A percentile compares a stretch with the other conserved stretches of the same genome.
These are phyloP conservation scores for Actinopyga echinites DNA, from an alignment of 53 echinoderm and acorn worm genomes.

Conservation along the genomic window DNA sequence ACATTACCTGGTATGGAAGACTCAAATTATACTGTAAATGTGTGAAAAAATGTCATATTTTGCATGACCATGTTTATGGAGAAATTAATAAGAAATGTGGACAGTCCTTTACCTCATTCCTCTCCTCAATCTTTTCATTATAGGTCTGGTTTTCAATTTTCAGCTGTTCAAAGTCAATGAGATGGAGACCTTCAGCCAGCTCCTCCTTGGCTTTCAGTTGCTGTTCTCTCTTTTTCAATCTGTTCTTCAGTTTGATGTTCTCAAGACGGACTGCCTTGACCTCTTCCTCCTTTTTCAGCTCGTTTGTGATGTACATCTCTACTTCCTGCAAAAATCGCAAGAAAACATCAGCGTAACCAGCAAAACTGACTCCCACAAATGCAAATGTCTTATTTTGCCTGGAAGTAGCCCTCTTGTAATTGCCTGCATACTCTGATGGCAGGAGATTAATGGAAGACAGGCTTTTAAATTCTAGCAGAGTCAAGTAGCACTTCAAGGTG, in stretches of 20 bases:
- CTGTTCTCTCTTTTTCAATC: slow-evolving; percentile 94
- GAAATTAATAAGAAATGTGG: background rate
- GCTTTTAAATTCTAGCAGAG: no score
- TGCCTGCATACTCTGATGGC: no score
- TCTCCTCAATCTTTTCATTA: slow-evolving; percentile 98
- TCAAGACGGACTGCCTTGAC: slow-evolving; percentile 84
- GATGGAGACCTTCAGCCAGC: slow-evolving; percentile 95
- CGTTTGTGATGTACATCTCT: slow-evolving; percentile 79
- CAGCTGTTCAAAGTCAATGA: slow-evolving; percentile 98
- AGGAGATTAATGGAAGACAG: no score
- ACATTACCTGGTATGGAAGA: no score
- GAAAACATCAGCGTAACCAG: no score
- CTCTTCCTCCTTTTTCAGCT: slow-evolving; percentile 92
- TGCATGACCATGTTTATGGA: no score
- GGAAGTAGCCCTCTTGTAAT: background rate
- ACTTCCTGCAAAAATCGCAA: slow-evolving; percentile 62
- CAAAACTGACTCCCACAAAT: no score
- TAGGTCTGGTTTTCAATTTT: slow-evolving; percentile 99
- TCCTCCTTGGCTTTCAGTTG: slow-evolving; percentile 99
- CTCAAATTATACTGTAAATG: no score
- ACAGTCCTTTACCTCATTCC: slow-evolving; percentile 75
- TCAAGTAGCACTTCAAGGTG: no score
- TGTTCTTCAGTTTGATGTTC: slow-evolving; percentile 98
- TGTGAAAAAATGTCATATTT: no score
- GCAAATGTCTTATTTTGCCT: background rate